phyloP scores from a whole-genome alignment of 2,113 vertebrate genomes.

The Leptobrachium leishanense region DNA sequence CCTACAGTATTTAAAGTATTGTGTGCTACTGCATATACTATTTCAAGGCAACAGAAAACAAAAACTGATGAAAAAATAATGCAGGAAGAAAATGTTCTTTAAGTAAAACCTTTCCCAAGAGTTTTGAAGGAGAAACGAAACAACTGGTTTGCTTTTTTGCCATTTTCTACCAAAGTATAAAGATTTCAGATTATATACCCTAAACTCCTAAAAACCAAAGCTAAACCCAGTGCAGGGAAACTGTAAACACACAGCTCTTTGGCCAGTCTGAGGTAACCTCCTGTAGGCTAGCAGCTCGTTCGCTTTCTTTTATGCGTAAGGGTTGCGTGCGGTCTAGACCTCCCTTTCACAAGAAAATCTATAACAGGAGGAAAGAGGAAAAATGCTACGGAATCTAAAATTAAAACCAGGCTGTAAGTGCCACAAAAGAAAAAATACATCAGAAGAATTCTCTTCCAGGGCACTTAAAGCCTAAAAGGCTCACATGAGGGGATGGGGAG shows the following conservation, averaged over 20 bases:
- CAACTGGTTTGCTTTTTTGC: too few species aligned
- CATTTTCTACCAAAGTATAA: too few species aligned
- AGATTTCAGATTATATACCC: too few species aligned
- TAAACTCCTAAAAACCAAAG: too few species aligned
- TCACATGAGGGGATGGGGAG: background rate
- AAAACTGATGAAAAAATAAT: too few species aligned
- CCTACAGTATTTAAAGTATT: too few species aligned
- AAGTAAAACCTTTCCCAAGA: too few species aligned
- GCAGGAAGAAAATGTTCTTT: too few species aligned
- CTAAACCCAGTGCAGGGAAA: too few species aligned
- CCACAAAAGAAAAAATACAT: background rate
- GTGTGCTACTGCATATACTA: too few species aligned
- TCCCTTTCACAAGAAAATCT: background rate
- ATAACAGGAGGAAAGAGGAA: background rate
- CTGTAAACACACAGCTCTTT: background rate
- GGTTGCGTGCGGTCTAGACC: background rate
- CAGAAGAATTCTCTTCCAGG: background rate
- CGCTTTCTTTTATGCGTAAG: background rate
- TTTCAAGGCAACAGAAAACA: too few species aligned
- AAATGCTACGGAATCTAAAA: background rate
- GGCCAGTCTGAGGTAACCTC: background rate
- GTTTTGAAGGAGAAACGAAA: too few species aligned
- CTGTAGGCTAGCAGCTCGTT: background rate
- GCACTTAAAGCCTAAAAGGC: background rate
- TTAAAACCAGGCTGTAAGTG: background rate